These are phyloP conservation scores for Esperia sulphurella DNA, from an alignment of 2,888 invertebrate species.

Conservation along the genomic window DNA sequence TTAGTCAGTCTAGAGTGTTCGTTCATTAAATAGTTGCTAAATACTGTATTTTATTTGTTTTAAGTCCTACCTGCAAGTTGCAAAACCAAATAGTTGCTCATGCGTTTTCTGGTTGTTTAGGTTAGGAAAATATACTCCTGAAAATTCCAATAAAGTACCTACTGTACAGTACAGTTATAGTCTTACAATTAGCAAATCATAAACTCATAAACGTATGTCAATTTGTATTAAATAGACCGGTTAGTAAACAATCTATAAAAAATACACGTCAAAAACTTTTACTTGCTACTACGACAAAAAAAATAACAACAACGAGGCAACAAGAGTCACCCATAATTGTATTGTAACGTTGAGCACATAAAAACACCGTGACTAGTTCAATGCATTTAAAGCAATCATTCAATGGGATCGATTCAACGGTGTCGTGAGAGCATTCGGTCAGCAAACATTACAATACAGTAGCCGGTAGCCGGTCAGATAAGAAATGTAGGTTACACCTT, in stretches of 20 bases:
- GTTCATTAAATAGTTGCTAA: too few relatives aligned
- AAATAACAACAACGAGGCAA: slow-evolving; percentile 1
- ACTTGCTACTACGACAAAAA: neutral
- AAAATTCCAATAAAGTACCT: too few relatives aligned
- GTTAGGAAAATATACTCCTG: too few relatives aligned
- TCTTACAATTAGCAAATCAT: too few relatives aligned
- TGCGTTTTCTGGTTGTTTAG: too few relatives aligned
- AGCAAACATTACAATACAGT: slow-evolving; percentile 40
- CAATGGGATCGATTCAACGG: slow-evolving; percentile 37
- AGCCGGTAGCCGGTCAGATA: slow-evolving; percentile 28
- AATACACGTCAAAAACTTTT: neutral
- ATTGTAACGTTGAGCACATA: slow-evolving; percentile 17
- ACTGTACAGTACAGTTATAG: too few relatives aligned
- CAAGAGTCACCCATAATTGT: slow-evolving; percentile 3
- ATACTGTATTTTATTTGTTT: too few relatives aligned
- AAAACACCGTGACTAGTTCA: slow-evolving; percentile 42
- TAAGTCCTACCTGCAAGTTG: too few relatives aligned
- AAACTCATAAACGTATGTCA: too few relatives aligned
- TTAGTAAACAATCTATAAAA: neutral
- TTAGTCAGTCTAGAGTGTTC: too few relatives aligned
- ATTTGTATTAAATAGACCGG: too few relatives aligned
- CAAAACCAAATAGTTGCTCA: too few relatives aligned
- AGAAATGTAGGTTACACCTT: slow-evolving; percentile 40
- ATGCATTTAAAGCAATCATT: slow-evolving; percentile 39
- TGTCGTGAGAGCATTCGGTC: slow-evolving; percentile 51